Evolutionary conservation across 2,888 invertebrate genomes (phyloP), one percentile per base, ranked within the genome.

Genomic region (Torymus aiolomorphi): DNA sequence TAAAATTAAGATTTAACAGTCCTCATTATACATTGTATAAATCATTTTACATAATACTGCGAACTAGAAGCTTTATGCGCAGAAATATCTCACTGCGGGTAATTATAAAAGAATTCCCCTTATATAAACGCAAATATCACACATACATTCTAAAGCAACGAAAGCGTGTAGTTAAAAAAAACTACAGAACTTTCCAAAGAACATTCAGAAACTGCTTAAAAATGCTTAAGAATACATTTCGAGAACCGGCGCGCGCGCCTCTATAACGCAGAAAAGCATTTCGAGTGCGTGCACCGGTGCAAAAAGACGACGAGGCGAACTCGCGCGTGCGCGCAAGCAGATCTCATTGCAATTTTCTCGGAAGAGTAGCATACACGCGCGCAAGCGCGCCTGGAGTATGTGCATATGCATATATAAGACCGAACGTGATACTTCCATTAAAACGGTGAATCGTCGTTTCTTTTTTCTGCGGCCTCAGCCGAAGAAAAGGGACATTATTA

Each of bases 381-480:
- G 24, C 16, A 16, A n/a, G n/a, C 31, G 49, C 31, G 65, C 16
- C 42, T 31, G 54, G 31, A 65, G 24, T 11, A n/a, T 57, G 24
- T 8, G 31, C 54, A 20, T 73, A n/a, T 18, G 24, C 18, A 56
- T 51, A 66, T 20, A 66, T 49, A 62, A 61, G 31, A 20, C n/a
- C 54, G 69, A 80, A 80, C 80, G 74, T 74, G 74, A 77, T 77
- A 77, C 74, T 82, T 82, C 82, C 79, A 83, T 83, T 82, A 80
- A 77, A 83, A 82, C 80, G 81, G 82, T 82, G 80, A 82, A 83
- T 82, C 82, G 77, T 71, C 74, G 31, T 65, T 24, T 67, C 52
- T 49, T 76, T 62, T 10, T 72, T n/a, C 13, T 16, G 4, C 2
- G 54, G 14, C 8, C 49, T 16, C 24, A n/a, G 57, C 49, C 52